Evolutionary conservation across 2,113 vertebrate genomes (phyloP).

Genomic region (Sciurus niger): DNA sequence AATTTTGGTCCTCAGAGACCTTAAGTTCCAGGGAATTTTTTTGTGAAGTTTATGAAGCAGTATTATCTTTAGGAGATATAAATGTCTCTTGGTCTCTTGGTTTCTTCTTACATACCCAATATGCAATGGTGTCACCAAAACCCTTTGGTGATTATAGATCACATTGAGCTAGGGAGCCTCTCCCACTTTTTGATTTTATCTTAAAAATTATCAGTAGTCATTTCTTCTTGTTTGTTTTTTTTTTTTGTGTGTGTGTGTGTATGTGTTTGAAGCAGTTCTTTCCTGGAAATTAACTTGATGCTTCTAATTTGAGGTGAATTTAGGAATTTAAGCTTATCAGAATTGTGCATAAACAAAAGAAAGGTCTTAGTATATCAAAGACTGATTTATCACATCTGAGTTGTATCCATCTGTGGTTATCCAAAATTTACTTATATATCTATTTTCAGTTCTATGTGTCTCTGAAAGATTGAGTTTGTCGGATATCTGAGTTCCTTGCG

Average conservation of each 20-base stretch:
- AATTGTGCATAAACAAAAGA: not conserved
- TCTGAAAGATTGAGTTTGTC: not conserved
- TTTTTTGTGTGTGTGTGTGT: not conserved
- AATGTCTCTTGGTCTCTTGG: not conserved
- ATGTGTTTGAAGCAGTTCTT: not conserved
- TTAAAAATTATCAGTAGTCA: not conserved
- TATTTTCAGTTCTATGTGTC: not conserved
- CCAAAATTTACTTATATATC: not conserved
- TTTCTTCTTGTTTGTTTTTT: not conserved
- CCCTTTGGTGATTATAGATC: not conserved
- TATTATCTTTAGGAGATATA: not conserved
- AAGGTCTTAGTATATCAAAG: not conserved
- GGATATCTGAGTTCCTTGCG: not conserved
- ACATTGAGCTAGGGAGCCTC: not conserved
- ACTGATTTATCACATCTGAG: not conserved
- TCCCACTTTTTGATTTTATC: not conserved
- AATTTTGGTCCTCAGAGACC: not conserved
- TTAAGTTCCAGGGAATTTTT: not conserved
- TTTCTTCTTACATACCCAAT: not conserved
- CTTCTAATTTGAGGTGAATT: not conserved
- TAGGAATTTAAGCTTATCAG: slow-evolving; percentile 20
- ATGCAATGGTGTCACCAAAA: not conserved
- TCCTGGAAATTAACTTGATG: not conserved
- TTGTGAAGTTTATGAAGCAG: not conserved
- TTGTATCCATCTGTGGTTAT: not conserved